phyloP scores from a whole-genome alignment of 2,113 vertebrate genomes.

The Tychaedon coryphoeus region DNA sequence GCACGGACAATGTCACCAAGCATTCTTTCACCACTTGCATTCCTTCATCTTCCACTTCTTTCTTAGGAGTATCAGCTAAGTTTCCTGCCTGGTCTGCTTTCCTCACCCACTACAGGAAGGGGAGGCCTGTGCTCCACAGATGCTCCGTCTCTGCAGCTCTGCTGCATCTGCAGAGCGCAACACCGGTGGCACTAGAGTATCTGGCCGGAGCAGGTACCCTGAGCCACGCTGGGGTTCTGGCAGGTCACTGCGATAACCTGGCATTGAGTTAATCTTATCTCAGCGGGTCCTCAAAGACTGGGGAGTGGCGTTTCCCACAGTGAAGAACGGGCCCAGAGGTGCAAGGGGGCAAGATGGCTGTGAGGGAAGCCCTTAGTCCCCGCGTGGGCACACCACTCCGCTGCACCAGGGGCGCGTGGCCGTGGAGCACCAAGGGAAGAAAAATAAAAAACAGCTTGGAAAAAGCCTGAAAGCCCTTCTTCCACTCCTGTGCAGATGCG shows the following conservation, averaged over 20 bases:
- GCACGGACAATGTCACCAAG: neutral
- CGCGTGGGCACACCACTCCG: neutral
- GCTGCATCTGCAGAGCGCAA: too few species aligned
- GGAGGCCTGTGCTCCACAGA: neutral
- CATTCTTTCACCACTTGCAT: neutral
- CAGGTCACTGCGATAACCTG: neutral
- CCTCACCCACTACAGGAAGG: too few species aligned
- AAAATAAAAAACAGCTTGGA: neutral
- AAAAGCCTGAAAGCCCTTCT: neutral
- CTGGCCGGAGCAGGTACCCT: neutral
- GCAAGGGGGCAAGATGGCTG: too few species aligned
- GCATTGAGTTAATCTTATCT: neutral
- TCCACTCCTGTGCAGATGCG: neutral
- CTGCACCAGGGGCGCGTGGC: neutral
- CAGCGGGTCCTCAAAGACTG: neutral
- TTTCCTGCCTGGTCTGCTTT: neutral
- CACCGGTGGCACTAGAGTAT: neutral
- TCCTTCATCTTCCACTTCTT: neutral
- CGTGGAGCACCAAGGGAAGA: neutral
- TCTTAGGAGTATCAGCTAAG: neutral
- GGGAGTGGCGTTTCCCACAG: neutral
- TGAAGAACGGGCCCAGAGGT: neutral
- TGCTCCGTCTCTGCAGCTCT: neutral
- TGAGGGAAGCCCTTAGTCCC: neutral
- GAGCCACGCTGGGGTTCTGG: neutral